Evolutionary conservation across 1,140 invertebrate genomes (phyloP).

Genomic region (Eumeta japonica): DNA sequence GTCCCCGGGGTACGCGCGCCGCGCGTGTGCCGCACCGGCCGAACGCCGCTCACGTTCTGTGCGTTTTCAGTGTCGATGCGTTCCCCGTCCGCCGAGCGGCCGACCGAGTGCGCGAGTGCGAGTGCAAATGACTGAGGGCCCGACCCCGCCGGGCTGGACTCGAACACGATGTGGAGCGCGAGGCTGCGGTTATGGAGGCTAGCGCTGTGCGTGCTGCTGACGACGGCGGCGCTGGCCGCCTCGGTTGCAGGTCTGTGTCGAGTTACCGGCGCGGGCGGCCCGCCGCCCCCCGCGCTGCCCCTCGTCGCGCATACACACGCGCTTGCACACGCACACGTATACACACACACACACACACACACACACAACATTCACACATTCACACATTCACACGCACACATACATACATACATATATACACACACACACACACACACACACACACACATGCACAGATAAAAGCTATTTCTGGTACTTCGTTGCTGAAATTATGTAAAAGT

Average conservation of each 20-base stretch:
- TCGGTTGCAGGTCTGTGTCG: conserved; percentile 42
- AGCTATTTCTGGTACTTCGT: conserved; percentile 50
- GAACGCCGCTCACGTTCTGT: background rate
- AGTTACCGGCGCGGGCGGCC: conserved; percentile 2
- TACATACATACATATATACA: no score
- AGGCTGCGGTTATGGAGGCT: conserved; percentile 53
- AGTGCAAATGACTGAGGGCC: conserved; percentile 52
- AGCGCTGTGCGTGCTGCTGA: conserved; percentile 49
- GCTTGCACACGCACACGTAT: conserved; percentile 16
- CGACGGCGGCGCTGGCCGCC: conserved; percentile 40
- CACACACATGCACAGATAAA: conserved; percentile 28
- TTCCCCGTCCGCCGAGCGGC: conserved; percentile 36
- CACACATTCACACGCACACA: no score
- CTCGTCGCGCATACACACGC: conserved; percentile 9
- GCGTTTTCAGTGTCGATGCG: conserved; percentile 39
- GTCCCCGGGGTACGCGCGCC: conserved; percentile 30
- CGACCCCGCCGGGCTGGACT: conserved; percentile 34
- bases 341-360: no score
- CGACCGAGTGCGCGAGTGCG: conserved; percentile 48
- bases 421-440: no score
- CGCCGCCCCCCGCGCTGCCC: background rate
- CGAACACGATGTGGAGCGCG: conserved; percentile 51
- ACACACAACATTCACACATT: no score
- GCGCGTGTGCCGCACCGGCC: conserved; percentile 25
- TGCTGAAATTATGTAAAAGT: conserved; percentile 57